Conservation (phyloP, 37 sponge, comb jelly and placozoan genomes). For the Aplysina aerophoba region DNA sequence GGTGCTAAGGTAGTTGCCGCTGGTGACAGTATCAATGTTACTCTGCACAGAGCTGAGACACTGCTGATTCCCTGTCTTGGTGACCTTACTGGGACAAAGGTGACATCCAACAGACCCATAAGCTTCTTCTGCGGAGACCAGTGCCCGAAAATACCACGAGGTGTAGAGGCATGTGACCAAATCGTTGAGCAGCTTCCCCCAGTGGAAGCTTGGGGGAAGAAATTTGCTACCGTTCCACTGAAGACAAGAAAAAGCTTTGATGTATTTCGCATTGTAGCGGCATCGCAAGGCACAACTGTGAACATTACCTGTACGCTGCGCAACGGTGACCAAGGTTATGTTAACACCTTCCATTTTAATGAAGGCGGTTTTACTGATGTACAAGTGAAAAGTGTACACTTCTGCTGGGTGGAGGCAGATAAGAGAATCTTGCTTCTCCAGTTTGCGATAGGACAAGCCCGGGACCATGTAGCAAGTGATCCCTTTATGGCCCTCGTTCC, state of each 20-base stretch:
- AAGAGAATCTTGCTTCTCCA: constrained; percentile 45
- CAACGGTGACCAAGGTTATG: not conserved
- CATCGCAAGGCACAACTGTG: constrained; percentile 35
- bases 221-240: constrained; percentile 50
- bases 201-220: constrained; percentile 60
- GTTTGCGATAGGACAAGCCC: constrained; percentile 38
- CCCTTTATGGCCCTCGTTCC: constrained; percentile 72
- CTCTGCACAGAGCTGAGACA: constrained; percentile 5
- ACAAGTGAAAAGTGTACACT: not conserved
- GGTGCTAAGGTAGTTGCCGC: too few species aligned
- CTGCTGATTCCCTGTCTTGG: not conserved
- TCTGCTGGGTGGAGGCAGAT: constrained; percentile 48
- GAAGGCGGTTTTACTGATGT: constrained; percentile 35
- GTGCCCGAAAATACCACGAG: constrained; percentile 35
- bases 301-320: constrained; percentile 23
- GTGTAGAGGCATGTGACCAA: constrained; percentile 53
- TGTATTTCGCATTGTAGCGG: constrained; percentile 37
- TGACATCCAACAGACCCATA: constrained; percentile 53
- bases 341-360: not conserved
- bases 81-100: constrained; percentile 46
- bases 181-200: constrained; percentile 64
- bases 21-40: too few species aligned
- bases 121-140: constrained; percentile 38
- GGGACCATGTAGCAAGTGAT: constrained; percentile 35
- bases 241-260: constrained; percentile 21